A percentile compares a stretch with the other conserved stretches of the same genome.
Conservation (phyloP, 2,888 invertebrate species). For the Netelia fuscicornis region DNA sequence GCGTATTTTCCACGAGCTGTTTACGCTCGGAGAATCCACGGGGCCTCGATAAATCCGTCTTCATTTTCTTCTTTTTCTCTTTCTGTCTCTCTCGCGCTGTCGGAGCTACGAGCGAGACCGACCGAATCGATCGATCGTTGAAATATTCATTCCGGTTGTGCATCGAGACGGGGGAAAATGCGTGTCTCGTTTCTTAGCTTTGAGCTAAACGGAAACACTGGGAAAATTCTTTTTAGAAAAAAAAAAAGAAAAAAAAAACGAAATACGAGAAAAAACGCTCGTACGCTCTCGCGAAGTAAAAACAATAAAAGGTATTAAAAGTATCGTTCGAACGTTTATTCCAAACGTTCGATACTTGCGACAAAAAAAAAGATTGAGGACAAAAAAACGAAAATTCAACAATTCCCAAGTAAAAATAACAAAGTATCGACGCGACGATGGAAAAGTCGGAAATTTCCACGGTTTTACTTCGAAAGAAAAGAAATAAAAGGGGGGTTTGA, state of each 20-base stretch:
- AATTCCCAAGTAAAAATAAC: too few species aligned
- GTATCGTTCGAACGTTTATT: too few species aligned
- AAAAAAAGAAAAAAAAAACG: slow-evolving; percentile 6
- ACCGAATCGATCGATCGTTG: slow-evolving; percentile 78
- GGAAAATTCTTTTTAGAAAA: slow-evolving; percentile 15
- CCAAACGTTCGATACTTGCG: neutral
- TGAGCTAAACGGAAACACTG: slow-evolving; percentile 8
- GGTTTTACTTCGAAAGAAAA: slow-evolving; percentile 21
- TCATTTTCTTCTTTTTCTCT: slow-evolving; percentile 18
- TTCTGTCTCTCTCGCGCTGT: slow-evolving; percentile 3
- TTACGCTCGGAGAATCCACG: neutral
- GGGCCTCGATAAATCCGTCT: slow-evolving; percentile 3
- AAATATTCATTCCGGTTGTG: slow-evolving; percentile 76
- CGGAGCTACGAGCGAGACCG: slow-evolving; percentile 40
- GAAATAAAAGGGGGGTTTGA: slow-evolving; percentile 37
- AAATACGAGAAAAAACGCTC: slow-evolving; percentile 8
- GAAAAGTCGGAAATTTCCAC: slow-evolving; percentile 59
- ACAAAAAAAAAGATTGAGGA: slow-evolving; percentile 34
- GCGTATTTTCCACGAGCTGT: too few species aligned
- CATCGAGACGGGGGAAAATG: slow-evolving; percentile 45
- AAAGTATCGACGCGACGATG: neutral
- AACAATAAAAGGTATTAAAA: slow-evolving; percentile 10
- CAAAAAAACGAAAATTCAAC: slow-evolving; percentile 11
- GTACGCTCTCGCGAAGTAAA: neutral
- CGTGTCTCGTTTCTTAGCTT: slow-evolving; percentile 21